These are phyloP conservation scores for Brienomyrus brachyistius DNA, from an alignment of 2,113 vertebrate species.

Conservation along the genomic window DNA sequence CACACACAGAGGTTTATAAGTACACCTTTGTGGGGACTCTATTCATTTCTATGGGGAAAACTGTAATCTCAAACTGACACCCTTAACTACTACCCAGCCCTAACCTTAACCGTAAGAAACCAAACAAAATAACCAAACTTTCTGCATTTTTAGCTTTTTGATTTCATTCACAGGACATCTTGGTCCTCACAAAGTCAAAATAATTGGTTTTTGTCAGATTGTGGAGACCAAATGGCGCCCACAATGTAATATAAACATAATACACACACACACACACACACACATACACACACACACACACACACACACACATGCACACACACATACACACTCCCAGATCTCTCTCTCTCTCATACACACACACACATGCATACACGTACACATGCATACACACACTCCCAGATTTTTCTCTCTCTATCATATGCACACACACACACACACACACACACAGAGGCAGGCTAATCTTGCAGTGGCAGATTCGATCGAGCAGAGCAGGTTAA, in stretches of 20 bases:
- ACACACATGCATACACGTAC: too few species aligned
- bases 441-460: conserved; percentile 23
- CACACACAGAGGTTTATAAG: not conserved
- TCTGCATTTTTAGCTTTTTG: too few species aligned
- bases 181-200: too few species aligned
- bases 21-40: not conserved
- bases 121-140: not conserved
- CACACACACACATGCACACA: too few species aligned
- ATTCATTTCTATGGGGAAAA: not conserved
- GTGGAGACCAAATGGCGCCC: not conserved
- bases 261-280: too few species aligned
- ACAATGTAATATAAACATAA: not conserved
- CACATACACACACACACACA: too few species aligned
- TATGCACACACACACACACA: conserved; percentile 16
- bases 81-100: not conserved
- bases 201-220: too few species aligned
- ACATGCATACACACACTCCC: not conserved
- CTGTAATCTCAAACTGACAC: not conserved
- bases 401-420: not conserved
- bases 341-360: too few species aligned
- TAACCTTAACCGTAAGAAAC: not conserved
- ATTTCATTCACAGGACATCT: too few species aligned
- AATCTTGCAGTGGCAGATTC: conserved; percentile 41
- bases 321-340: not conserved
- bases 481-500: conserved; percentile 31